A percentile compares a stretch with the other conserved stretches of the same genome.
These are phyloP conservation scores for Epizoanthus rinbou DNA, from an alignment of 92 coral and sea anemone species.

Conservation along the genomic window DNA sequence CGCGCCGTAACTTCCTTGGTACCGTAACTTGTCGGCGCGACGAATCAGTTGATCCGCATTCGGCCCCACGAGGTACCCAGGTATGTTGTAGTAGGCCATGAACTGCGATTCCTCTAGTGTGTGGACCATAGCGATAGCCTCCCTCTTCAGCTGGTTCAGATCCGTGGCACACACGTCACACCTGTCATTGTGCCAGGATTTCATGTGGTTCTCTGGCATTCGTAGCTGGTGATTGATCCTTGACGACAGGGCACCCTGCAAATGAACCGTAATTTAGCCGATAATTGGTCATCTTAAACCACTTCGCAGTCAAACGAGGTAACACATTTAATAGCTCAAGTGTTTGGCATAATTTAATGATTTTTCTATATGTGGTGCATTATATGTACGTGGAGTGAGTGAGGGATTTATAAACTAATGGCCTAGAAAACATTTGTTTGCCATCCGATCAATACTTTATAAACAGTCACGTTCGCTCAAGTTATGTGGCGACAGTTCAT, in stretches of 20 bases:
- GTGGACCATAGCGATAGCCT: conserved; percentile 96
- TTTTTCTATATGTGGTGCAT: too few relatives aligned
- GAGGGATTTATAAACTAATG: too few relatives aligned
- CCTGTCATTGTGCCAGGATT: conserved; percentile 91
- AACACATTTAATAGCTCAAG: too few relatives aligned
- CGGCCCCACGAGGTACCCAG: conserved; percentile 89
- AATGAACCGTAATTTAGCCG: too few relatives aligned
- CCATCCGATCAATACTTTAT: too few relatives aligned
- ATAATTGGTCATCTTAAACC: too few relatives aligned
- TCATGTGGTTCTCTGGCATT: conserved; percentile 92
- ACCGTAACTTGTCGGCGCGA: conserved; percentile 72
- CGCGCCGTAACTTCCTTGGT: conserved; percentile 66
- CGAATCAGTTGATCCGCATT: conserved; percentile 87
- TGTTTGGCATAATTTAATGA: too few relatives aligned
- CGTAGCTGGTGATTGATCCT: conserved; percentile 93
- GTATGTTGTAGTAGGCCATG: conserved; percentile 92
- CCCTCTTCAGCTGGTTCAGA: conserved; percentile 89
- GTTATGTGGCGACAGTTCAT: too few relatives aligned
- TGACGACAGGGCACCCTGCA: conserved; percentile 93
- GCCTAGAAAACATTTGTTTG: too few relatives aligned
- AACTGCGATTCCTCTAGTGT: conserved; percentile 95
- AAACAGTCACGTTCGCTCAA: too few relatives aligned
- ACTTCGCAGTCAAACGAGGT: too few relatives aligned
- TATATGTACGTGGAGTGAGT: too few relatives aligned
- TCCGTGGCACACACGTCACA: conserved; percentile 96